These are phyloP conservation scores for Ptychadena robeensis DNA, from an alignment of 2,797 vertebrate genomes.

Conservation along the genomic window DNA sequence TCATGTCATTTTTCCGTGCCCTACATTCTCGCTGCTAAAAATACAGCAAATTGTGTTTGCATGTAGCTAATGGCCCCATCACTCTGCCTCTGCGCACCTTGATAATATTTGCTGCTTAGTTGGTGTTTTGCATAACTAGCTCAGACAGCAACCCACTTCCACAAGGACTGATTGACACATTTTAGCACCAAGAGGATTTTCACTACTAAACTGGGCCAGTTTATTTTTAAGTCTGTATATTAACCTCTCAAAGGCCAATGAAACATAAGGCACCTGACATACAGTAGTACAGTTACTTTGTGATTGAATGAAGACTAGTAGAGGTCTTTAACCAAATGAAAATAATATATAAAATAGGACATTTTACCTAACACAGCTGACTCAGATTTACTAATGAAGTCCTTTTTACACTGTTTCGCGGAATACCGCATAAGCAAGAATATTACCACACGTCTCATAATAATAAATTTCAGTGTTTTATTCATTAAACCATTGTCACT, in stretches of 20 bases:
- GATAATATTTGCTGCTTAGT: constrained; percentile 59
- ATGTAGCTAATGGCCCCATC: constrained; percentile 53
- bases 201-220: constrained; percentile 50
- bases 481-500: too few relatives aligned
- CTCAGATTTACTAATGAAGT: background rate
- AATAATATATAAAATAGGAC: background rate
- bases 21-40: constrained; percentile 58
- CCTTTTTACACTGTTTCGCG: background rate
- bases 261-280: background rate
- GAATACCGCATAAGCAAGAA: too few relatives aligned
- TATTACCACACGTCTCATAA: too few relatives aligned
- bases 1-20: constrained; percentile 37
- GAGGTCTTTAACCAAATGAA: background rate
- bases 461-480: too few relatives aligned
- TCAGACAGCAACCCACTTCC: constrained; percentile 74
- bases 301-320: too few relatives aligned
- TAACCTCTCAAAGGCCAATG: constrained; percentile 32
- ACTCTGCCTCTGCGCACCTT: constrained; percentile 39
- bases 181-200: constrained; percentile 66
- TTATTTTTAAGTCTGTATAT: constrained; percentile 52
- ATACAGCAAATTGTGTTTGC: constrained; percentile 52
- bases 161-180: constrained; percentile 76
- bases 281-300: background rate
- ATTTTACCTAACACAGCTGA: background rate
- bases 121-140: constrained; percentile 77